A percentile compares a stretch with the other conserved stretches of the same genome.
Evolutionary conservation across 2,888 invertebrate genomes (phyloP).

Genomic region (Choristoneura rosaceana): DNA sequence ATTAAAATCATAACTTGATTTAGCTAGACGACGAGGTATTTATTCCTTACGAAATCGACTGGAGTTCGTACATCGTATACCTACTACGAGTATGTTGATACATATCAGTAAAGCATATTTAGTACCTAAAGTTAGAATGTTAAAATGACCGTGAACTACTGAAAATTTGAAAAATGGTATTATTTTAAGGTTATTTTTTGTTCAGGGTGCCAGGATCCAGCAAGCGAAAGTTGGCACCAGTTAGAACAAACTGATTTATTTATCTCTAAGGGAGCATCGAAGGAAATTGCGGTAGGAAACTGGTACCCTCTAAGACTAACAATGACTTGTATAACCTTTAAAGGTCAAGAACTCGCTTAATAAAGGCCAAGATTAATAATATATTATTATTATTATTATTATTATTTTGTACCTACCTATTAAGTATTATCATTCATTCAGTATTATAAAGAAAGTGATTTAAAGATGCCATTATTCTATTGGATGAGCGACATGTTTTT

Average conservation of each 20-base stretch:
- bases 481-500: too few relatives aligned
- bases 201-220: neutral
- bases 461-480: too few relatives aligned
- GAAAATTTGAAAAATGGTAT: neutral
- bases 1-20: neutral
- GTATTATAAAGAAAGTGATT: too few relatives aligned
- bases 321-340: conserved; percentile 13
- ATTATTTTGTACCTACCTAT: neutral
- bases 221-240: neutral
- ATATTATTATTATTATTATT: conserved; percentile 7
- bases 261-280: neutral
- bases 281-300: neutral
- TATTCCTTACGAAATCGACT: neutral
- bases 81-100: neutral
- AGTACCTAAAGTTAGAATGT: too few relatives aligned
- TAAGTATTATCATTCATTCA: too few relatives aligned
- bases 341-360: conserved; percentile 3
- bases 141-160: too few relatives aligned
- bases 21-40: neutral
- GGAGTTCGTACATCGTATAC: neutral
- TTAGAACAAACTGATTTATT: neutral
- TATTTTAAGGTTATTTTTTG: neutral
- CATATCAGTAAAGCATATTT: too few relatives aligned
- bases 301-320: neutral
- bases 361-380: neutral